Evolutionary conservation across 2,888 invertebrate species (phyloP).

Genomic region (Pinctada fucata): DNA sequence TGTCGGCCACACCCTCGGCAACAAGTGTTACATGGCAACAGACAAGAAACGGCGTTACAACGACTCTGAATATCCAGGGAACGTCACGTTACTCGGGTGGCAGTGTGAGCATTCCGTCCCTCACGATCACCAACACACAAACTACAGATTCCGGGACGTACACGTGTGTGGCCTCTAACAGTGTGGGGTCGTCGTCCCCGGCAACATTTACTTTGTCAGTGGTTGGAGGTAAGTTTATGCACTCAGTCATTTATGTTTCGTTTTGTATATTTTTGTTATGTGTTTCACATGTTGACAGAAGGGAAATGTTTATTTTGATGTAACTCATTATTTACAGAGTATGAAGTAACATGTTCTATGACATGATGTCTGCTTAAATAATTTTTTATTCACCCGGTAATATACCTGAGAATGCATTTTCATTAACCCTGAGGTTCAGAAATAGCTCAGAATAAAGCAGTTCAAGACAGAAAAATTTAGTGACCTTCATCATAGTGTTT

Average conservation of each 20-base stretch:
- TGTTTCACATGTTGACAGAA: too few species aligned
- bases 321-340: too few species aligned
- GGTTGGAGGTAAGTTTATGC: constrained; percentile 21
- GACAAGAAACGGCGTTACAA: constrained; percentile 11
- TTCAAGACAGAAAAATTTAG: too few species aligned
- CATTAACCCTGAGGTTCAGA: too few species aligned
- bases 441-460: too few species aligned
- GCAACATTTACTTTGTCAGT: constrained; percentile 6
- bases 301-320: neutral
- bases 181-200: constrained; percentile 24
- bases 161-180: constrained; percentile 32
- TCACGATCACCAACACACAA: constrained; percentile 22
- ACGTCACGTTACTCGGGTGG: constrained; percentile 25
- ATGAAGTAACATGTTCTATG: too few species aligned
- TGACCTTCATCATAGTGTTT: too few species aligned
- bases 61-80: constrained; percentile 17
- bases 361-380: too few species aligned
- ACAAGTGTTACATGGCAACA: constrained; percentile 14
- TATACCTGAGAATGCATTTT: too few species aligned
- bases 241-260: neutral
- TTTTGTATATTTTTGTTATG: neutral
- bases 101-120: constrained; percentile 18
- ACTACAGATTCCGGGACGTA: constrained; percentile 31
- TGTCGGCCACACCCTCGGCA: constrained; percentile 14
- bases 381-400: too few species aligned